A percentile compares a stretch with the other conserved stretches of the same genome.
Conservation (phyloP, 2,113 vertebrate species). For the Onychostruthus taczanowskii region DNA sequence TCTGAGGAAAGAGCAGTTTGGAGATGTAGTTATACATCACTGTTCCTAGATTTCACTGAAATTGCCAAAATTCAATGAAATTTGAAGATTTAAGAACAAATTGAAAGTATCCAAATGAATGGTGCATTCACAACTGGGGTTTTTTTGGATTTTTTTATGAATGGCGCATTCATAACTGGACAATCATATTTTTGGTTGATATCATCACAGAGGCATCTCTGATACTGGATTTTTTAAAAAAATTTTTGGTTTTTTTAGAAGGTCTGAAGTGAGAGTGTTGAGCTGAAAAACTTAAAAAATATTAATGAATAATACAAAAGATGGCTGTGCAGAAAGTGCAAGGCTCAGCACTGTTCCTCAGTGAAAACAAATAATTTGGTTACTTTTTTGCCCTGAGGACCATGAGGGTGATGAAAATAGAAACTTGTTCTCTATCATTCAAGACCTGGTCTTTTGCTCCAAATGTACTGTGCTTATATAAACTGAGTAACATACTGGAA, state of each 20-base stretch:
- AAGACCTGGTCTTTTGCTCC: not conserved
- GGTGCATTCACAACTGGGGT: not conserved
- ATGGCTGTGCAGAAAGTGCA: not conserved
- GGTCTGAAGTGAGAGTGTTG: not conserved
- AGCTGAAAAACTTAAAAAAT: not conserved
- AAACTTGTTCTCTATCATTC: not conserved
- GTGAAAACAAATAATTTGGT: not conserved
- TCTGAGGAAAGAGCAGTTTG: not conserved
- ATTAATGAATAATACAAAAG: not conserved
- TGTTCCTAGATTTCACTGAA: not conserved
- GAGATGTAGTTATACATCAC: not conserved
- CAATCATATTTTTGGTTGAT: not conserved
- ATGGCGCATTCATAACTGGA: not conserved
- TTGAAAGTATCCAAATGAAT: not conserved
- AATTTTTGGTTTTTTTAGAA: no score
- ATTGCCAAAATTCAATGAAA: not conserved
- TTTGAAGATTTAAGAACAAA: not conserved
- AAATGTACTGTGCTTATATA: not conserved
- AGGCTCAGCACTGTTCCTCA: not conserved
- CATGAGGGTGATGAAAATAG: not conserved
- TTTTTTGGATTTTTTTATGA: not conserved
- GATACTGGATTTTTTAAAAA: not conserved
- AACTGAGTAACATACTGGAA: not conserved
- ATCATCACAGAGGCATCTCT: not conserved
- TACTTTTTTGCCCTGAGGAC: not conserved